Evolutionary conservation across 2,888 invertebrate species (phyloP), one percentile per base, ranked within the genome.

Genomic region (Drosophila gaucha): DNA sequence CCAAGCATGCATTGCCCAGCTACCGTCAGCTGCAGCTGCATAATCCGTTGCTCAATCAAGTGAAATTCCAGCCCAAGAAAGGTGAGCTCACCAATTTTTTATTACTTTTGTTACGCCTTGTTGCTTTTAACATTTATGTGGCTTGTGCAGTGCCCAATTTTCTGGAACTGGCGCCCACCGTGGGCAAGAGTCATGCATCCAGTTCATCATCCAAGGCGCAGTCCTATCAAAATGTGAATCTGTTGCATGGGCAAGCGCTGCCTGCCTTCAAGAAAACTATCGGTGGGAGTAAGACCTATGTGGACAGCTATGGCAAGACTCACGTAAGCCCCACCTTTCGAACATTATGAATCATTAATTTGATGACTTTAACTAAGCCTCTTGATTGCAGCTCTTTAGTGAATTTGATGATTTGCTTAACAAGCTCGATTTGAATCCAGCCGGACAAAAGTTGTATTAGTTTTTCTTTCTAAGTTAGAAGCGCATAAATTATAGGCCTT

Each of bases 381-480:
- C 31, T 49, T 44, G 4, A 18, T 26, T 79, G n/a, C 67, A 91
- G 91, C 83, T 90, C 49, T 90, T 89, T 54, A 90, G 89, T 47
- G 92, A 91, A 62, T 91, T 91, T 60, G 90, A 91, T 67, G 83
- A 89, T 65, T 78, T 91, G 51, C 87, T 91, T 49, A 89, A 87
- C 70, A 86, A 88, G 39, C 90, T 90, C 38, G 79, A 90, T 46
- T 72, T 90, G 38, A 86, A 89, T 51, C 86, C 78, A 31, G 67
- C 80, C 10, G 26, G 70, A 46, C 80, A 70, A 46, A 88, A 80
- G 22, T 60, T 68, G 20, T 87, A 87, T 74, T 85, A 85, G 62
- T 28, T 64, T 28, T 60, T 8, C 33, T 30, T 20, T 30, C 33
- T 24, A 39, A 47, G n/a, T n/a, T n/a, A n/a, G n/a, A n/a, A n/a